A percentile compares a stretch with the other conserved stretches of the same genome.
These are phyloP conservation scores for Bruchidius siliquastri DNA, from an alignment of 2,888 invertebrate genomes.

Conservation along the genomic window DNA sequence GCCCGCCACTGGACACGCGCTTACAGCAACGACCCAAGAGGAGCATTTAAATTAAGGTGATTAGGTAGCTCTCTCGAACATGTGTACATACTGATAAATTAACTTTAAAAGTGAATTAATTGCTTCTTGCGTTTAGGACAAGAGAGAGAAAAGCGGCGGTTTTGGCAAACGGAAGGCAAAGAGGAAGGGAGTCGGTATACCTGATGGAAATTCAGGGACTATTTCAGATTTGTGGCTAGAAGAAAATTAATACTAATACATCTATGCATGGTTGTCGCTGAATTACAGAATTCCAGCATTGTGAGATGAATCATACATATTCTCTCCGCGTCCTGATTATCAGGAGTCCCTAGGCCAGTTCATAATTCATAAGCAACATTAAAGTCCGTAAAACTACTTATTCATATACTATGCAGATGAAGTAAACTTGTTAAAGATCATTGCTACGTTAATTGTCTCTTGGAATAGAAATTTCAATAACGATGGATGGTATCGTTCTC, in stretches of 20 bases:
- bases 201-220: not conserved
- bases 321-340: too few relatives aligned
- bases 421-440: too few relatives aligned
- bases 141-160: slow-evolving; percentile 15
- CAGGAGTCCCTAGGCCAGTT: too few relatives aligned
- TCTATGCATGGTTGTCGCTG: not conserved
- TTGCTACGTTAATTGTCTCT: too few relatives aligned
- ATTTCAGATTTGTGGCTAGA: not conserved
- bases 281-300: not conserved
- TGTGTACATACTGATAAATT: slow-evolving; percentile 47
- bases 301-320: too few relatives aligned
- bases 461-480: too few relatives aligned
- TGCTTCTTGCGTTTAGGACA: slow-evolving; percentile 44
- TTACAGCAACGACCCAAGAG: not conserved
- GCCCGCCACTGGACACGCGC: not conserved
- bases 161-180: slow-evolving; percentile 7
- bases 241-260: not conserved
- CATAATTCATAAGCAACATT: too few relatives aligned
- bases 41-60: slow-evolving; percentile 49
- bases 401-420: too few relatives aligned
- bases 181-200: not conserved
- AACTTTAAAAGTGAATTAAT: slow-evolving; percentile 51
- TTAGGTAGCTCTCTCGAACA: slow-evolving; percentile 43
- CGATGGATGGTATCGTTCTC: too few relatives aligned
- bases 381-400: too few relatives aligned